Base-by-base conservation (phyloP, 2,797 vertebrate species). In the Somateria mollissima region DNA sequence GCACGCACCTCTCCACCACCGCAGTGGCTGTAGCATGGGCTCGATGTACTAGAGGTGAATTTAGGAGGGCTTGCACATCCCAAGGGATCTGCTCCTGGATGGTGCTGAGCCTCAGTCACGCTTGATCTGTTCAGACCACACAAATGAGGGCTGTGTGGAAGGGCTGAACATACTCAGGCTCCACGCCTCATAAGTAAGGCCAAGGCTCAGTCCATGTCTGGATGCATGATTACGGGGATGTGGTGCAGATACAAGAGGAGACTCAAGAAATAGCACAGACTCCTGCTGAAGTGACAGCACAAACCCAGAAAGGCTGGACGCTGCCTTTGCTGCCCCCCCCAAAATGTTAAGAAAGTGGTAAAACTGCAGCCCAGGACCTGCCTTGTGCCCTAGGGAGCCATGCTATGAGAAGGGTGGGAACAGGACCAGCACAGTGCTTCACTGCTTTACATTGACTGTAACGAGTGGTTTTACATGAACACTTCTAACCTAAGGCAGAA, bases 401-500 rank as follows among this genome's bases (percentile, higher is more conserved):
- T 30, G 49, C 47, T 67, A 41, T 37, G 57, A n/a, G 57, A 39
- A 45, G 66, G 73, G 13, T 24, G 71, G 30, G 75, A 56, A 66
- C 85, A 34, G 51, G 25, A 90, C 5, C 54, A n/a, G 71, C 9
- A 51, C 86, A 62, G 67, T 5, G 76, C 78, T 87, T 60, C 79
- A 62, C 75, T 32, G 79, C 57, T 80, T 28, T 80, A 45, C 83
- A 21, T 60, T 92, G 73, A 53, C 69, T 61, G 6, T 36, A 56
- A 67, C 17, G 20, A 83, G 49, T n/a, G 22, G 54, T 73, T 88
- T 80, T 54, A 80, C 47, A 47, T 21, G 28, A 90, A 56, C 62
- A 62, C 43, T 34, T 56, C 70, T 91, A 88, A 16, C 45, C 77
- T 89, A 69, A 53, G 43, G 86, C 79, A 80, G 74, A 88, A 74